Evolutionary conservation across 2,113 vertebrate genomes (phyloP).

Genomic region (Perca schrenkii): DNA sequence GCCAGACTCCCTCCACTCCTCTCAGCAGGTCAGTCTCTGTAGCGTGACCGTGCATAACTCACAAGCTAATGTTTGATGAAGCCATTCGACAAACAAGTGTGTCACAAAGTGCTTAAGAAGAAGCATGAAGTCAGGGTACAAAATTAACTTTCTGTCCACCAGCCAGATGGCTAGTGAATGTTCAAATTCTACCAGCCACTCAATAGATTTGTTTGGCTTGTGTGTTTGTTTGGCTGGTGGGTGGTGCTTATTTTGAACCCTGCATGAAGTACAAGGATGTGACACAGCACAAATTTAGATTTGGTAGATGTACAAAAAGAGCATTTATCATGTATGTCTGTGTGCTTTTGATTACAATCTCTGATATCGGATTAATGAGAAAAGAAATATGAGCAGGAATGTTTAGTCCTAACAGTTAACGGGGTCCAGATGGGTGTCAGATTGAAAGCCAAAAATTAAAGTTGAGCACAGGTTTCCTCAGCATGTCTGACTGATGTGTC

Average conservation of each 20-base stretch:
- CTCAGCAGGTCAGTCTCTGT: constrained; percentile 87
- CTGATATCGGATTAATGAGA: neutral
- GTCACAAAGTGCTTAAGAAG: neutral
- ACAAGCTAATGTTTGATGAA: neutral
- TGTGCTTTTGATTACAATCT: neutral
- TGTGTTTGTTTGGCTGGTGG: no score
- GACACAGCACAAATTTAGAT: neutral
- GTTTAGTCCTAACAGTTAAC: neutral
- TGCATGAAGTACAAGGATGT: neutral
- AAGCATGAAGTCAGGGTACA: no score
- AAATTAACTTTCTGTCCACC: no score
- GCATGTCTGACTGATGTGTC: constrained; percentile 23
- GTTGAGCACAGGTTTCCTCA: neutral
- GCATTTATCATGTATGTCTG: neutral
- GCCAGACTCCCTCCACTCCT: constrained; percentile 85
- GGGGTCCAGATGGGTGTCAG: neutral
- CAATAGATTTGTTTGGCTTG: no score
- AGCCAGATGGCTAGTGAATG: no score
- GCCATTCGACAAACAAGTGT: neutral
- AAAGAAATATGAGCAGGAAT: neutral
- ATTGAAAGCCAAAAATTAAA: neutral
- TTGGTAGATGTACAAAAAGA: neutral
- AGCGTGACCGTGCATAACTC: neutral
- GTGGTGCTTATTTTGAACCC: no score
- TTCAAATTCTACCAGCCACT: no score